Conservation (phyloP, 1,140 invertebrate genomes). For the Bombyx mori region ASM3026992v2 NC_085117.1:13622501-13623000, state of each 20-base stretch:
- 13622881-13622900: conserved; percentile 75
- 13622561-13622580: no score
- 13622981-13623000: conserved; percentile 92
- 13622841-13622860: conserved; percentile 56
- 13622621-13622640: no score
- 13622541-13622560: no score
- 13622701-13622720: not conserved
- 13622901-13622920: conserved; percentile 83
- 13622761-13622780: conserved; percentile 1
- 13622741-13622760: not conserved
- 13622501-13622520: no score
- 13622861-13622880: conserved; percentile 51
- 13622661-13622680: no score
- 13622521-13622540: no score
- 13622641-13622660: no score
- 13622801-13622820: conserved; percentile 33
- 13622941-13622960: conserved; percentile 87
- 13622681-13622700: no score
- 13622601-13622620: no score
- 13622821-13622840: conserved; percentile 38
- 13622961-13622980: conserved; percentile 89
- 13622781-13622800: conserved; percentile 35
- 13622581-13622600: no score
- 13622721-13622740: not conserved
- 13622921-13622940: conserved; percentile 79